Evolutionary conservation across 1,140 invertebrate species (phyloP), one percentile per base, ranked within the genome.

Genomic region (Orchestia grillus): DNA sequence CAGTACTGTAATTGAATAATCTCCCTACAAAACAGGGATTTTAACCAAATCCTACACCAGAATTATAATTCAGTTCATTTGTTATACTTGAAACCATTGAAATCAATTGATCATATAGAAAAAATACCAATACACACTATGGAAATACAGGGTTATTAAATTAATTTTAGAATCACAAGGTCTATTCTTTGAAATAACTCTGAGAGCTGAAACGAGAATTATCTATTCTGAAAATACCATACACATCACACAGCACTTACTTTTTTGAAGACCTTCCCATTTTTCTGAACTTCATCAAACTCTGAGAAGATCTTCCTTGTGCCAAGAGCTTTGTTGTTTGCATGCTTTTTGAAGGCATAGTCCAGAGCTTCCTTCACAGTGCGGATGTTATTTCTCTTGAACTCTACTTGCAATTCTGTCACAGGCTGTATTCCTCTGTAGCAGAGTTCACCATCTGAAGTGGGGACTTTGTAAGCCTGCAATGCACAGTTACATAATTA

Each of bases 241-340:
- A n/a, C n/a, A n/a, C n/a, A n/a, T 53, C 6, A 53, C 6, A 19
- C 28, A 77, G 62, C 62, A 77, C 62, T 96, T 97, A 98, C 98
- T 97, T 99, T 99, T 97, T 99, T 99, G 97, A 99, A 99, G 43
- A 99, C 98, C 97, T 99, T 98, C 91, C 99, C 99, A 97, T 99
- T 99, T 0, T 98, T 98, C 97, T 99, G 99, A 0, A 98, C 97
- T 97, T 99, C 99, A 97, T 99, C 99, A 97, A 99, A 99, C 97
- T 99, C 99, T 94, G 98, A 98, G 8, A 99, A 97, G 95, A 99
- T 98, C 97, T 99, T 98, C 92, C 99, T 98, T 0, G 99, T 99
- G 28, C 99, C 99, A 45, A 99, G 98, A 97, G 99, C 99, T 57
- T 97, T 98, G 97, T 98, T 98, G 19, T 98, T 98, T 0, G 98